phyloP scores from a whole-genome alignment of 2,797 vertebrate species.

The Pterois miles region DNA sequence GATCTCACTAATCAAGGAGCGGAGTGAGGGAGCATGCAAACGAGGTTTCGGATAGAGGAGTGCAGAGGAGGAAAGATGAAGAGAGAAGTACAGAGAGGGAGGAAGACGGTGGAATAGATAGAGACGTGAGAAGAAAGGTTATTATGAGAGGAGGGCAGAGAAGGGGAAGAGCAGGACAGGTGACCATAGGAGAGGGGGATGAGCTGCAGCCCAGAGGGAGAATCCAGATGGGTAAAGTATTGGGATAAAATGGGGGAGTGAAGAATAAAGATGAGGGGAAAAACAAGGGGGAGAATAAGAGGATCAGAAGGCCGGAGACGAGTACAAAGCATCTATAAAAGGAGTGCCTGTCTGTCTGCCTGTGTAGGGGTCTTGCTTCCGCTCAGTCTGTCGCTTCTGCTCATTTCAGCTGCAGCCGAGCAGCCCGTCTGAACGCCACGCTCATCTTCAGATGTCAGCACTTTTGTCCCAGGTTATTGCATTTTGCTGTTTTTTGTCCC shows the following conservation, averaged over 20 bases:
- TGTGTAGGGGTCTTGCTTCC: neutral
- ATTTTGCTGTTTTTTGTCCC: conserved; percentile 54
- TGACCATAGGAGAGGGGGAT: conserved; percentile 15
- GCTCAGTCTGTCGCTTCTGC: conserved; percentile 30
- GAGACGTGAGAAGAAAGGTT: conserved; percentile 24
- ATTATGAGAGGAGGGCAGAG: neutral
- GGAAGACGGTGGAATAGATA: neutral
- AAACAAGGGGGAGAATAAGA: conserved; percentile 1
- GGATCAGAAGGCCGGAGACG: conserved; percentile 17
- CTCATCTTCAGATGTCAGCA: conserved; percentile 64
- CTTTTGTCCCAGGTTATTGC: conserved; percentile 64
- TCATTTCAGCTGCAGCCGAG: conserved; percentile 37
- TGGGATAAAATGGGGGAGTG: conserved; percentile 11
- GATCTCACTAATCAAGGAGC: conserved; percentile 55
- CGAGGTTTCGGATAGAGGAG: conserved; percentile 15
- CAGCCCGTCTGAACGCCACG: conserved; percentile 27
- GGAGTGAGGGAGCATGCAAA: conserved; percentile 43
- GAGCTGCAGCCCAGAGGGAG: conserved; percentile 12
- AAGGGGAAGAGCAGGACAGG: conserved; percentile 17
- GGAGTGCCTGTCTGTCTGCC: conserved; percentile 18
- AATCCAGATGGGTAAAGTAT: conserved; percentile 28
- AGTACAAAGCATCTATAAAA: conserved; percentile 8
- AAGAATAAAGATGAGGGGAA: conserved; percentile 18
- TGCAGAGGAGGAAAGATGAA: conserved; percentile 19
- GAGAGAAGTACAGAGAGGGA: neutral